A percentile compares a stretch with the other conserved stretches of the same genome.
phyloP scores from a whole-genome alignment of 2,113 vertebrate genomes.

The Cottus gobio region DNA sequence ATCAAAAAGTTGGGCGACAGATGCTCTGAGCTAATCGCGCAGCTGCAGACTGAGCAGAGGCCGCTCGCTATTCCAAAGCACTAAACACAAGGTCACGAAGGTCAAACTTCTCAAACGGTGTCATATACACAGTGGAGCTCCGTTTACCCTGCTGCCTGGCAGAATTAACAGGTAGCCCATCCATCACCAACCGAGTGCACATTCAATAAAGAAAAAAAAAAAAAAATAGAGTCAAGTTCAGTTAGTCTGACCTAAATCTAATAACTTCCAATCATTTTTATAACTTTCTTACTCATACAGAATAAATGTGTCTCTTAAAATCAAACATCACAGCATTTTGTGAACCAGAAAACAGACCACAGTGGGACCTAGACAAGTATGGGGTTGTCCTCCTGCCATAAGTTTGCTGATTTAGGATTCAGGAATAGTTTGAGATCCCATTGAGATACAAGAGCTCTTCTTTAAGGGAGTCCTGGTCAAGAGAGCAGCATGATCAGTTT shows the following conservation, averaged over 20 bases:
- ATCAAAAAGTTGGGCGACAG: constrained; percentile 68
- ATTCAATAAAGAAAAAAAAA: neutral
- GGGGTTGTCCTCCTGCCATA: too few relatives aligned
- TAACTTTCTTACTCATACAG: neutral
- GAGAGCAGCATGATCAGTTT: neutral
- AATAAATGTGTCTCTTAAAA: neutral
- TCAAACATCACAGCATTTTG: neutral
- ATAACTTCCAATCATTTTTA: neutral
- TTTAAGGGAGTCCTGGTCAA: neutral
- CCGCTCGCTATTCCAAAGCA: constrained; percentile 40
- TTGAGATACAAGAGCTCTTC: neutral
- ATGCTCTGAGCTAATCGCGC: constrained; percentile 65
- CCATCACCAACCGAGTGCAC: neutral
- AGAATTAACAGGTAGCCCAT: constrained; percentile 44
- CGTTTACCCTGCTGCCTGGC: constrained; percentile 28
- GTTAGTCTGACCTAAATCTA: neutral
- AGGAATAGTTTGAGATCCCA: neutral
- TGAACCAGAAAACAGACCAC: neutral
- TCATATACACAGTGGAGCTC: constrained; percentile 42
- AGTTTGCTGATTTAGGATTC: constrained; percentile 1
- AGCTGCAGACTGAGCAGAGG: constrained; percentile 64
- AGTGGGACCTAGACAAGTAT: neutral
- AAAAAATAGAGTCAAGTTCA: neutral
- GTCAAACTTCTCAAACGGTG: constrained; percentile 72
- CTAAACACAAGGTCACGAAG: constrained; percentile 59